Base-by-base conservation (phyloP, 2,888 invertebrate genomes). In the Epistrophella euchroma region DNA sequence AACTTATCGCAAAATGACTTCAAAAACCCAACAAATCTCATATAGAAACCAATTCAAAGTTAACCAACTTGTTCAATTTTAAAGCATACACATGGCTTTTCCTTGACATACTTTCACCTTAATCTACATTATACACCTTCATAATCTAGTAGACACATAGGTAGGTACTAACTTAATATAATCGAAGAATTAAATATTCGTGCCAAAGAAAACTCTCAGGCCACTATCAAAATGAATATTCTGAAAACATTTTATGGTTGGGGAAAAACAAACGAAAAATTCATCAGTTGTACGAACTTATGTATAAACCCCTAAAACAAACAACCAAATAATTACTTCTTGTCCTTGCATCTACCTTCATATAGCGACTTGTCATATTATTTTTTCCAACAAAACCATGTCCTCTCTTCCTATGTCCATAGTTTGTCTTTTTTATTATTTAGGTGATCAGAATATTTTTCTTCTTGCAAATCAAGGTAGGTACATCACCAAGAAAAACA, bases 171-270 rank as follows among this genome's bases (percentile, higher is more conserved):
- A 25, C 70, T 79, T 22, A 64, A 79, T 75, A 75, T 74, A 84
- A 84, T 79, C 74, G 74, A 75, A 56, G 58, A 71, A 25, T 15
- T 2, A 10, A 47, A 55, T 70, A 74, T 84, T 71, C 58, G 17
- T 74, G 17, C 4, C 32, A 60, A 70, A 77, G 45, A 47, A 62
- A 74, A 47, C 50, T 56, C 17, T 62, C 13, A 15, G 43, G 4
- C 35, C 5, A 37, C 79, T 66, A 11, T 71, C 66, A n/a, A 71
- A 75, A 66, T 71, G 75, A 66, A 75, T 79, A 74, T 80, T 75
- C 71, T 28, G 15, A 56, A 66, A 22, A 35, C 43, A 45, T 74
- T 71, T 71, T 32, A 60, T 75, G 80, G 70, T 45, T 71, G 4
- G 7, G 40, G 19, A 50, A 25, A 7, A 52, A 15, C 52, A 52